Percentiles rank a stretch among this genome's conserved stretches.
phyloP scores from a whole-genome alignment of 2,797 vertebrate species.

The Paramormyrops hopkinsi region DNA sequence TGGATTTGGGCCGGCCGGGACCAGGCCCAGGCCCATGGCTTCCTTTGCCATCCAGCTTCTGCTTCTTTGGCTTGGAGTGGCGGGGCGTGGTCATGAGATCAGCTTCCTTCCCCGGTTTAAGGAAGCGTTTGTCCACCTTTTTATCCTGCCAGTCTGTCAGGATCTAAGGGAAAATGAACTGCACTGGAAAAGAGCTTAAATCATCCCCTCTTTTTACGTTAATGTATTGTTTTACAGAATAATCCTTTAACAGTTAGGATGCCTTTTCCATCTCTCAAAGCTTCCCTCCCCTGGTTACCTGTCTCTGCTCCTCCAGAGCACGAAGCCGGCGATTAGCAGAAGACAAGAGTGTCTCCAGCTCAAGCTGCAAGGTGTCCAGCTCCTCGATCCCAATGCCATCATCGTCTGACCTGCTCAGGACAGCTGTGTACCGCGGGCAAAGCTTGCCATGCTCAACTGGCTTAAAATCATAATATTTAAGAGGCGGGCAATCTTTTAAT shows the following conservation, averaged over 20 bases:
- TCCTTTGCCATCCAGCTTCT: conserved; percentile 87
- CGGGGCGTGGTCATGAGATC: conserved; percentile 81
- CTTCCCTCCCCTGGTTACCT: conserved; percentile 60
- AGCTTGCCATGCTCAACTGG: conserved; percentile 93
- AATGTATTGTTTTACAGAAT: not conserved
- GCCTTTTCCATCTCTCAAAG: not conserved
- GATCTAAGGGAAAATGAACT: conserved; percentile 64
- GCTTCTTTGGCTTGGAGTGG: conserved; percentile 91
- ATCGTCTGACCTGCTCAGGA: conserved; percentile 89
- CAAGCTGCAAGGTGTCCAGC: conserved; percentile 92
- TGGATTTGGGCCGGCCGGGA: conserved; percentile 88
- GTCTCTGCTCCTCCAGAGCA: conserved; percentile 90
- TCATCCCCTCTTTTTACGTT: not conserved
- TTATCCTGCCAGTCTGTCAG: conserved; percentile 98
- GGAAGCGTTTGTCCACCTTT: conserved; percentile 88
- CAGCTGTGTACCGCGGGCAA: conserved; percentile 90
- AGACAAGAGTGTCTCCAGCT: conserved; percentile 90
- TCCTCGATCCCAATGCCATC: conserved; percentile 97
- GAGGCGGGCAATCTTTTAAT: conserved; percentile 87
- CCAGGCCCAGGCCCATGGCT: conserved; percentile 82
- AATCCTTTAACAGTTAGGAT: not conserved
- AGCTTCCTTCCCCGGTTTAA: conserved; percentile 84
- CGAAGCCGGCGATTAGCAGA: conserved; percentile 87
- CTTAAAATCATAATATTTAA: conserved; percentile 98
- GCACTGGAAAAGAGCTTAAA: conserved; percentile 1